Base-by-base conservation (phyloP, 2,113 vertebrate species). In the Oxygymnocypris stewartii region DNA sequence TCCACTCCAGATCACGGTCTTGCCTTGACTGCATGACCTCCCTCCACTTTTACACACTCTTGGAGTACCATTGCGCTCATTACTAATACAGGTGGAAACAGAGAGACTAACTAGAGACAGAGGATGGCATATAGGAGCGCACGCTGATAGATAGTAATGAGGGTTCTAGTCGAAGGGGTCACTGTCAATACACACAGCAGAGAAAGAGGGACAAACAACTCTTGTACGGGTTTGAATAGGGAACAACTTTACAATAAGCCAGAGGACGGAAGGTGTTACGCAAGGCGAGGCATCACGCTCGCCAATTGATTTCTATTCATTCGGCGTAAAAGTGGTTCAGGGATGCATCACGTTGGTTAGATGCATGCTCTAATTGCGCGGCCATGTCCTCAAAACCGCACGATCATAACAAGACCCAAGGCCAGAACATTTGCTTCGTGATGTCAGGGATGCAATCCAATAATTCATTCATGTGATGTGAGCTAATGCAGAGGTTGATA, bases 131-230 rank as follows among this genome's bases (percentile, higher is more conserved):
- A 49, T 6, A 80, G 63, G 14, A 23, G 59, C 2, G 16, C 16
- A 69, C 11, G 54, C 20, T 44, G 23, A 69, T 40, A 35, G n/a
- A 47, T 40, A 86, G 49, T 82, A 79, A 86, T 54, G 74, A 87
- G 89, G 88, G 91, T 91, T 92, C 91, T 92, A 92, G 69, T 42
- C 65, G 81, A 74, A 88, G 8, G 71, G 81, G 61, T 71, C 84
- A 25, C 76, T 1, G 28, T 54, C 76, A 65, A 85, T 77, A 65
- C 16, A 28, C 16, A 6, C 42, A 25, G 57, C 20, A 35, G 42
- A 82, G 80, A 71, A 31, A 28, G 25, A 18, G 20, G 80, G 63
- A 82, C 80, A 82, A 82, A 82, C 69, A 71, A 71, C 65, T 28
- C 65, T 54, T n/a, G 63, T 51, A 4, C 7, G 4, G 25, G n/a